phyloP scores from a whole-genome alignment of 2,113 vertebrate genomes.

The Rousettus leschenaultii region DNA sequence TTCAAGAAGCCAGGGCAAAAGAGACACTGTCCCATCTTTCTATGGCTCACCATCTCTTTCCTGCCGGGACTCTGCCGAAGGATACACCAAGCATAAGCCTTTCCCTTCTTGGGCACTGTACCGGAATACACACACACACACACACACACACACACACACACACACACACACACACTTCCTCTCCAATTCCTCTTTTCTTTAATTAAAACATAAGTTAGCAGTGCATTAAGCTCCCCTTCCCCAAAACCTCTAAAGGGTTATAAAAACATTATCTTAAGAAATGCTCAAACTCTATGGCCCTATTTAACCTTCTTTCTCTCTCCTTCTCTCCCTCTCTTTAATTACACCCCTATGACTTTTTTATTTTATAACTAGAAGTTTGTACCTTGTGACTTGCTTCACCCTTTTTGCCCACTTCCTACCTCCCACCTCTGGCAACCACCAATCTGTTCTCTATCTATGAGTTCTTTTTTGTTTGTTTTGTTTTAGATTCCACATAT shows the following conservation, averaged over 20 bases:
- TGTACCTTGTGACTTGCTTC: too few relatives aligned
- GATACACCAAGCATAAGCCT: not conserved
- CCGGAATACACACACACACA: too few relatives aligned
- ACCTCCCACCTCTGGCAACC: too few relatives aligned
- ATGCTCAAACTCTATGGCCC: not conserved
- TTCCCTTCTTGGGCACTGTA: not conserved
- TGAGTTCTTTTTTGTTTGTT: too few relatives aligned
- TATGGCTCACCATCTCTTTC: not conserved
- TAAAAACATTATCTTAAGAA: not conserved
- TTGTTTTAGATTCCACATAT: too few relatives aligned
- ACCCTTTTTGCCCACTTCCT: too few relatives aligned
- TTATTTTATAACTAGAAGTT: too few relatives aligned
- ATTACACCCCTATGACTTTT: not conserved
- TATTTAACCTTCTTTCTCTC: not conserved
- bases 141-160: too few relatives aligned
- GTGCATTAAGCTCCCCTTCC: not conserved
- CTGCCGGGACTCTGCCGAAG: not conserved
- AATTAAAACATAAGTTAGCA: not conserved
- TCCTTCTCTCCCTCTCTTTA: not conserved
- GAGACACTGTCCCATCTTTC: not conserved
- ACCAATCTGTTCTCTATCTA: too few relatives aligned
- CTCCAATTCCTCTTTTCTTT: not conserved
- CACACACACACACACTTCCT: not conserved
- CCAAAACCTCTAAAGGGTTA: not conserved
- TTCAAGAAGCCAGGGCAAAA: not conserved